These are phyloP conservation scores for Bergia sp. DNA, from an alignment of 92 coral and sea anemone species.

Conservation along the genomic window DNA sequence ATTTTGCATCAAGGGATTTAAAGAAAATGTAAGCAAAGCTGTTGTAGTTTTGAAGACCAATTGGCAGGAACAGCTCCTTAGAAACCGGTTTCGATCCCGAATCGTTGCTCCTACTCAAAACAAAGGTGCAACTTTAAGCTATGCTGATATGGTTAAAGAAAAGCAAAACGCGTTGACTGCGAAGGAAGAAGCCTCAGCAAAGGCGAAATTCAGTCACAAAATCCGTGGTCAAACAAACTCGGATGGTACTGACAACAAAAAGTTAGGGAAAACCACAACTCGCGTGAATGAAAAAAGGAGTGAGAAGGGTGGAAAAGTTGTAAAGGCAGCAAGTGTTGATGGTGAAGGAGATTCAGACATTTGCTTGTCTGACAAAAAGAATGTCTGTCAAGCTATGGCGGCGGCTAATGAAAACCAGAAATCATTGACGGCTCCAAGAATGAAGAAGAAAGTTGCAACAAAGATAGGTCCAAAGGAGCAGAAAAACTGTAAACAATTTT, in stretches of 20 bases:
- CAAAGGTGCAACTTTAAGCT: slow-evolving; percentile 14
- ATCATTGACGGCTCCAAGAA: neutral
- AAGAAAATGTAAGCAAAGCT: neutral
- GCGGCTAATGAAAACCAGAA: neutral
- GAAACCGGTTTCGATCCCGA: slow-evolving; percentile 23
- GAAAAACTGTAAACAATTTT: neutral
- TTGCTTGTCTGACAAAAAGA: neutral
- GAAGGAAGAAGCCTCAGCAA: neutral
- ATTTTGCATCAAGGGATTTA: slow-evolving; percentile 26
- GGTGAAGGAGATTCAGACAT: neutral
- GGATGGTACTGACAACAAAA: neutral
- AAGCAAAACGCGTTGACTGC: neutral
- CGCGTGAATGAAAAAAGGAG: neutral
- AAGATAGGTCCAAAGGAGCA: neutral
- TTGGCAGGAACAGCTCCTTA: slow-evolving; percentile 21
- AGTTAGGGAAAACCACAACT: no score
- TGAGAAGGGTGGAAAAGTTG: neutral
- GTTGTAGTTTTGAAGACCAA: slow-evolving; percentile 12
- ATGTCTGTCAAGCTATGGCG: neutral
- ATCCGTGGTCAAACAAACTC: neutral
- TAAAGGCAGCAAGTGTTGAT: neutral
- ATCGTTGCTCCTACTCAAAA: neutral
- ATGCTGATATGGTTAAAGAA: slow-evolving; percentile 43
- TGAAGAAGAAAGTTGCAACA: neutral
- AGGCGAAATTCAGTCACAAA: neutral